These are phyloP conservation scores for Heterodera filipjevi DNA, from an alignment of 2,888 invertebrate species.

Conservation along the genomic window DNA sequence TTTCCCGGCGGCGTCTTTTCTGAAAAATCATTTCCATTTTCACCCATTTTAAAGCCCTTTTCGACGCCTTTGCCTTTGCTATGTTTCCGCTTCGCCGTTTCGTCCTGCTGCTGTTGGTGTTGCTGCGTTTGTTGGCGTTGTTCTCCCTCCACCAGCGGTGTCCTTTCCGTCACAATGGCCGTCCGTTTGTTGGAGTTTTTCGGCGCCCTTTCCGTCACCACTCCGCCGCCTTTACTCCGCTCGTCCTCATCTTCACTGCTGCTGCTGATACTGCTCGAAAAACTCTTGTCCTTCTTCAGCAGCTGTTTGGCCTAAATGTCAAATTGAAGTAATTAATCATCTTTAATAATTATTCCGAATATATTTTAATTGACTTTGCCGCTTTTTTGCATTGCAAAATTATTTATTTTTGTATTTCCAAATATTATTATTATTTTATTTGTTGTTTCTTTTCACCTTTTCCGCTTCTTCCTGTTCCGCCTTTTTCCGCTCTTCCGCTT, in stretches of 20 bases:
- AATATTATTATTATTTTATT: too few relatives aligned
- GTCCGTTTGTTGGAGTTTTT: background rate
- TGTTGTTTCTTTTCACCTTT: background rate
- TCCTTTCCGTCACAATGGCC: slow-evolving; percentile 3
- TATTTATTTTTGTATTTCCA: too few relatives aligned
- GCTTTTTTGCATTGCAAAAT: background rate
- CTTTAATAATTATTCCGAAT: background rate
- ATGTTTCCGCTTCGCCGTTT: slow-evolving; percentile 7
- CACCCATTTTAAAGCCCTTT: background rate
- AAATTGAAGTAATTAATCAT: background rate
- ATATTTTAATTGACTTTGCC: background rate
- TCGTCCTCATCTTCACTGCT: background rate
- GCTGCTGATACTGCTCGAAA: slow-evolving; percentile 3
- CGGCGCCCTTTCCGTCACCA: slow-evolving; percentile 11
- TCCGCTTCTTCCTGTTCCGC: background rate
- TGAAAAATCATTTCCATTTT: background rate
- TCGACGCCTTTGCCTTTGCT: background rate
- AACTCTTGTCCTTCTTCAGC: background rate
- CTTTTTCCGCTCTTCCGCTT: background rate
- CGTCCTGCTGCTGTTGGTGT: background rate
- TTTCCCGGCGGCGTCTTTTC: background rate
- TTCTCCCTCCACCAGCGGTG: background rate
- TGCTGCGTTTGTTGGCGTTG: background rate
- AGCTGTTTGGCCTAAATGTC: background rate
- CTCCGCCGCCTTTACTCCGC: background rate